Evolutionary conservation across 2,797 vertebrate genomes (phyloP), one percentile per base, ranked within the genome.

Genomic region (Pseudochirops corinnae): DNA sequence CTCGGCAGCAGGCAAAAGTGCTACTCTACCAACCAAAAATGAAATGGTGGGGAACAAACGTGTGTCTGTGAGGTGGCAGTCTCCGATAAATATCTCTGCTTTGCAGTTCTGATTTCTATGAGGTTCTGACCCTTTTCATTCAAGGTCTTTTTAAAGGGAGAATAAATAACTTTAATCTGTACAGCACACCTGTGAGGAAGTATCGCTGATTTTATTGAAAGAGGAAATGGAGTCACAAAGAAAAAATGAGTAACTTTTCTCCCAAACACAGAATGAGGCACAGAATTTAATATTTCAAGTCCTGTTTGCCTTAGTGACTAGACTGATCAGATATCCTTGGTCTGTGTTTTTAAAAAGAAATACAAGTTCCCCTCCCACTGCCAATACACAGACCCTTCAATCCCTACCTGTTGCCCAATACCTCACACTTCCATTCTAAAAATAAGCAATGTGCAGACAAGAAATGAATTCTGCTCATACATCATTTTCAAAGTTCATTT

Each of bases 391-490:
- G 18, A 74, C 6, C n/a, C 67, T 74, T 74, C 21, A 33, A 33
- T 55, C 13, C 31, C 14, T 29, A 91, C 13, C 29, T 55, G 52
- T 31, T 53, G 90, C 53, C 53, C 33, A 55, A 5, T 26, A 18
- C 67, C 12, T 33, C 56, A 21, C 21, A 52, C 2, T 39, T 24
- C 0, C 0, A 5, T 29, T 0, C 31, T 62, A 16, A 58, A 26
- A 33, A 46, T 1, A 26, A 10, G 9, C 0, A 2, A 33, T 4
- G 39, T 14, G 31, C 57, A 90, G 74, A 55, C 24, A 28, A 57
- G 0, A 3, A 55, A 10, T 26, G 0, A 62, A 56, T 21, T 14
- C 9, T 11, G 53, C 6, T 31, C n/a, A 4, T 46, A 33, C 31
- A 3, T 92, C 92, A 91, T 52, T 0, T 0, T 31, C 67, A 46